phyloP scores from a whole-genome alignment of 1,140 invertebrate species.

The Bombus waltoni region DNA sequence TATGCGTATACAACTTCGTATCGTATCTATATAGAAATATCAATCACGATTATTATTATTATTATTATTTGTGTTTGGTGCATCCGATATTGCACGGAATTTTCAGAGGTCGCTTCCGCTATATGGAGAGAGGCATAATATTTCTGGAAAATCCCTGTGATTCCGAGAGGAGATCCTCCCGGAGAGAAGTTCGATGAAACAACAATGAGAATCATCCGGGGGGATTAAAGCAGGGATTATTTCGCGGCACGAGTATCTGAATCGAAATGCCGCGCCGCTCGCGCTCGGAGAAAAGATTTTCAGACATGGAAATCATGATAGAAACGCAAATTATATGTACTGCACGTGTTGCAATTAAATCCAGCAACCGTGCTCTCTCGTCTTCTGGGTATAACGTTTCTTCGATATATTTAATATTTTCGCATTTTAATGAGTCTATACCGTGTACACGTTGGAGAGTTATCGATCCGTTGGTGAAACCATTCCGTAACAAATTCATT shows the following conservation, averaged over 20 bases:
- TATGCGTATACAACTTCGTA: background rate
- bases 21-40: slow-evolving; percentile 23
- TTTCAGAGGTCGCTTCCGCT: slow-evolving; percentile 45
- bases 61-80: background rate
- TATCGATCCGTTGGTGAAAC: background rate
- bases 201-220: slow-evolving; percentile 65
- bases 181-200: slow-evolving; percentile 66
- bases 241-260: slow-evolving; percentile 50
- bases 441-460: background rate
- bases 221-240: slow-evolving; percentile 65
- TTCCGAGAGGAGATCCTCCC: slow-evolving; percentile 54
- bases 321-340: slow-evolving; percentile 47
- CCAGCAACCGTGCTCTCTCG: background rate
- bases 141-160: slow-evolving; percentile 61
- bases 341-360: slow-evolving; percentile 35
- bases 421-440: background rate
- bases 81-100: slow-evolving; percentile 32
- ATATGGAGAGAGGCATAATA: slow-evolving; percentile 45
- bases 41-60: slow-evolving; percentile 16
- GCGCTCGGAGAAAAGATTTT: slow-evolving; percentile 42
- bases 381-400: slow-evolving; percentile 8
- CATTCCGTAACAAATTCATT: background rate
- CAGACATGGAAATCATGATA: slow-evolving; percentile 3
- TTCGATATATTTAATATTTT: background rate
- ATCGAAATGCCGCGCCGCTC: slow-evolving; percentile 51